These are phyloP conservation scores for Aythya baeri DNA, from an alignment of 2,113 vertebrate species.

Conservation along the genomic window DNA sequence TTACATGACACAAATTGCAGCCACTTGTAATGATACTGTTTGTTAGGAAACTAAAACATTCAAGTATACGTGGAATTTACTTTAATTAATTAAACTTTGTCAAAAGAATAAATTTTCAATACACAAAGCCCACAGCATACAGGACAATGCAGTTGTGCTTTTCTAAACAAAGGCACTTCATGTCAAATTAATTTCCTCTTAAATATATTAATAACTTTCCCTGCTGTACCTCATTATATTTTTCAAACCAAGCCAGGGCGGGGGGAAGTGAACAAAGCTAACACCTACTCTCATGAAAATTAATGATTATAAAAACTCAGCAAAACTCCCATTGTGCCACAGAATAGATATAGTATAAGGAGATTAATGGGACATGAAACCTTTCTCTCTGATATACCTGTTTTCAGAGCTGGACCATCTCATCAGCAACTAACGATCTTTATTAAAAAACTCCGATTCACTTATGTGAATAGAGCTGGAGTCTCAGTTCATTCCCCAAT, in stretches of 20 bases:
- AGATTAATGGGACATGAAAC: not conserved
- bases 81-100: constrained; percentile 70
- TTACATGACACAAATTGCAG: constrained; percentile 35
- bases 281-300: not conserved
- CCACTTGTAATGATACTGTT: constrained; percentile 15
- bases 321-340: not conserved
- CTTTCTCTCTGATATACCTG: not conserved
- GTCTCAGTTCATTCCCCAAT: not conserved
- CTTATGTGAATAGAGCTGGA: not conserved
- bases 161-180: constrained; percentile 7
- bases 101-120: constrained; percentile 60
- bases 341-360: not conserved
- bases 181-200: constrained; percentile 62
- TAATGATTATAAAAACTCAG: not conserved
- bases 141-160: constrained; percentile 9
- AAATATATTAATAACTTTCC: not conserved
- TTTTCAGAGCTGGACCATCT: not conserved
- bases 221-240: not conserved
- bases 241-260: not conserved
- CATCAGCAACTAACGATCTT: not conserved
- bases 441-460: not conserved
- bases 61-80: not conserved
- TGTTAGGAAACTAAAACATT: constrained; percentile 55
- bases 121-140: constrained; percentile 31
- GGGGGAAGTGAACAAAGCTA: not conserved